A percentile compares a stretch with the other conserved stretches of the same genome.
Conservation (phyloP, 2,888 invertebrate species). For the Pecten maximus region DNA sequence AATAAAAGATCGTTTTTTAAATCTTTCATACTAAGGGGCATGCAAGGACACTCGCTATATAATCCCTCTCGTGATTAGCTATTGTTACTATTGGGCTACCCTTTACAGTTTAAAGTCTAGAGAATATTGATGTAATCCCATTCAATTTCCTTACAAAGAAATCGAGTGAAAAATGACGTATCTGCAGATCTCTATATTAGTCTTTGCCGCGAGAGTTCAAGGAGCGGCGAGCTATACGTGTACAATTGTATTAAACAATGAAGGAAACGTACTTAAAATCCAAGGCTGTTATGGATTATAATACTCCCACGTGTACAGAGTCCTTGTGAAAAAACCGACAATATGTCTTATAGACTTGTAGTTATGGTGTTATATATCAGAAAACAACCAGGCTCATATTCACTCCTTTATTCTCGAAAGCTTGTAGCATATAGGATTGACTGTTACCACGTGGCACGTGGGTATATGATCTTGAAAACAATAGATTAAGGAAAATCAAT, state of each 20-base stretch:
- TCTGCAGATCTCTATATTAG: too few relatives aligned
- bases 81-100: not conserved
- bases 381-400: not conserved
- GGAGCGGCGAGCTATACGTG: not conserved
- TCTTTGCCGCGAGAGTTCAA: not conserved
- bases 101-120: not conserved
- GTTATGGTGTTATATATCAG: not conserved
- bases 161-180: not conserved
- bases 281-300: not conserved
- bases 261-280: not conserved
- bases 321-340: not conserved
- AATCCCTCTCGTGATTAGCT: not conserved
- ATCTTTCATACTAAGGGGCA: too few relatives aligned
- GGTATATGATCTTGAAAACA: too few relatives aligned
- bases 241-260: not conserved
- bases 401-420: too few relatives aligned
- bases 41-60: too few relatives aligned
- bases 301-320: not conserved
- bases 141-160: not conserved
- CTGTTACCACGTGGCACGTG: too few relatives aligned
- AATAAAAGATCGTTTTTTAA: too few relatives aligned
- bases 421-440: too few relatives aligned
- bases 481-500: too few relatives aligned
- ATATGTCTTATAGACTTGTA: not conserved
- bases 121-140: not conserved